Evolutionary conservation across 2,797 vertebrate species (phyloP).

Genomic region (Cyprinella venusta): DNA sequence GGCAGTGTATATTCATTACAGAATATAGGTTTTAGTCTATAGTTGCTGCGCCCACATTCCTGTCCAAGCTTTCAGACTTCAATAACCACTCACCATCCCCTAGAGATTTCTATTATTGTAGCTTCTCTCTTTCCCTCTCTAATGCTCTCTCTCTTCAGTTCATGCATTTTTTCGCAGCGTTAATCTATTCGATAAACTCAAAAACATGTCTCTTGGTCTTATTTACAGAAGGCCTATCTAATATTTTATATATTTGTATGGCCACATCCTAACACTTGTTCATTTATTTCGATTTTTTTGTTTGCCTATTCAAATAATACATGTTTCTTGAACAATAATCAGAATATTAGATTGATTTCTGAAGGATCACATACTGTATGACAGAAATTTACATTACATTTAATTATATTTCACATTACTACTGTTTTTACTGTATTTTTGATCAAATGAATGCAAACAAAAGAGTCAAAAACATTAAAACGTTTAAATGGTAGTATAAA

Average conservation of each 20-base stretch:
- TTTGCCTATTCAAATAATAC: background rate
- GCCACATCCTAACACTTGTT: background rate
- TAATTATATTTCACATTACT: background rate
- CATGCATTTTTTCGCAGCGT: background rate
- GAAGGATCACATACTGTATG: background rate
- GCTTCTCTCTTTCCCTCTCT: constrained; percentile 4
- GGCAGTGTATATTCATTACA: constrained; percentile 37
- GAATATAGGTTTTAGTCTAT: background rate
- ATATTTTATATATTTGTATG: background rate
- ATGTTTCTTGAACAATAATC: background rate
- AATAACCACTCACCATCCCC: background rate
- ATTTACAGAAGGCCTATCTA: background rate
- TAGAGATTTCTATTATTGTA: background rate
- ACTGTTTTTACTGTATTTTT: background rate
- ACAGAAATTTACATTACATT: background rate
- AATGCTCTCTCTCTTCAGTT: background rate
- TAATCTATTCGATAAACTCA: background rate
- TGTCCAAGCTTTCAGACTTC: constrained; percentile 1
- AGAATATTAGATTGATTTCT: background rate
- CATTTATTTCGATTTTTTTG: background rate
- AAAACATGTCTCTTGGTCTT: background rate
- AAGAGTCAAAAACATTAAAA: background rate
- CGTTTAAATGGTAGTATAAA: background rate
- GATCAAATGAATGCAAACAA: background rate
- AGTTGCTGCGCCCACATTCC: background rate